Base-by-base conservation (phyloP, 2,113 vertebrate genomes). In the Proterorhinus semilunaris region DNA sequence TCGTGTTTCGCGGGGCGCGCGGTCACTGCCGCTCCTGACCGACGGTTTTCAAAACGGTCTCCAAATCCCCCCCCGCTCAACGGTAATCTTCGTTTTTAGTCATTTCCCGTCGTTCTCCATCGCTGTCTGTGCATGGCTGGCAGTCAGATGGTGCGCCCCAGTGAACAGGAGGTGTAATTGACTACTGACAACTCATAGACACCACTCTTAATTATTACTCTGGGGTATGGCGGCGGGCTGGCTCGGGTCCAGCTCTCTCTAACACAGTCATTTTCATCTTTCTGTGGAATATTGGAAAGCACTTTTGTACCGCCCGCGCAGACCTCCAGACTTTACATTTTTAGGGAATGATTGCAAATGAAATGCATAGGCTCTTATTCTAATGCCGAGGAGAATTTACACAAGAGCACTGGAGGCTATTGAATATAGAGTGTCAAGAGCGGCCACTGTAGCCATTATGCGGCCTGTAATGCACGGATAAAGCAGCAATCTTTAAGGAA, bases 121-220 rank as follows among this genome's bases (percentile, higher is more conserved):
- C 87, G 85, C 80, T 89, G 82, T 85, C 82, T 86, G 74, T 68
- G 46, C 83, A 64, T 87, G 49, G 87, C 90, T 89, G 16, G 83
- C 85, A 90, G 91, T 91, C 89, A 91, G 82, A 88, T 85, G 49
- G 81, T 82, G 86, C 43, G 85, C 83, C 86, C 82, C 72, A 83
- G 78, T 65, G 88, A 89, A 86, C 84, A 76, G 72, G 80, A 89
- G 86, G 87, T 90, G 90, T 92, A 93, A 93, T 93, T 92, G 91
- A 92, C 91, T 91, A 87, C 87, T 88, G 90, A 91, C 88, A 87
- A 90, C 89, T 89, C 68, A 53, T 76, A 82, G 84, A 88, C 90
- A 85, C 81, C 83, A 88, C 88, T 91, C 89, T 92, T 93, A 93
- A 93, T 92, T 92, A 90, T 92, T 87, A 90, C 93, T 90, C 81